phyloP scores from a whole-genome alignment of 2,113 vertebrate species.

The Halcyon malimbica region DNA sequence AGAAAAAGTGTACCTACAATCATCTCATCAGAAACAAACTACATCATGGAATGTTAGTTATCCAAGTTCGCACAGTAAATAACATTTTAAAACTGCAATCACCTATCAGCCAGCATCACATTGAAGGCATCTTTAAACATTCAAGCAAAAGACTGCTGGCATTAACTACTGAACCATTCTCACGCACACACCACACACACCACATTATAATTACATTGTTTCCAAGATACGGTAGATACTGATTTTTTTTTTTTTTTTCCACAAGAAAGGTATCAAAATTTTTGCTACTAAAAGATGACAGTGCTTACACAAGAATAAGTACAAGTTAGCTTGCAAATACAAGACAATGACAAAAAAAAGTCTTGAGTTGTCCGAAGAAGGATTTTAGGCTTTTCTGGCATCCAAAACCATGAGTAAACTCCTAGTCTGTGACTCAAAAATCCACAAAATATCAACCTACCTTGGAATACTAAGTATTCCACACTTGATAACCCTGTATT shows the following conservation, averaged over 20 bases:
- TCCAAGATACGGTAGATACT: constrained; percentile 80
- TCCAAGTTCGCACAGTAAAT: constrained; percentile 83
- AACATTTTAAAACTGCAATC: constrained; percentile 81
- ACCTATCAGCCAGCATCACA: constrained; percentile 87
- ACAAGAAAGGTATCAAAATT: constrained; percentile 85
- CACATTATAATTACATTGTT: constrained; percentile 81
- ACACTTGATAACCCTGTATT: constrained; percentile 74
- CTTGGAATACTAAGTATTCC: constrained; percentile 69
- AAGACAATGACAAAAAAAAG: constrained; percentile 80
- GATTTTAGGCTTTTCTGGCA: constrained; percentile 80
- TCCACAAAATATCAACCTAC: constrained; percentile 68
- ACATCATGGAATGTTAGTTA: constrained; percentile 93
- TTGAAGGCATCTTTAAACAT: constrained; percentile 89
- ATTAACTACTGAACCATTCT: constrained; percentile 79
- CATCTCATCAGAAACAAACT: constrained; percentile 91
- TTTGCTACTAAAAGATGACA: constrained; percentile 88
- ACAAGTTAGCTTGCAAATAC: constrained; percentile 84
- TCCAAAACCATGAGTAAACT: constrained; percentile 73
- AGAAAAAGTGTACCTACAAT: constrained; percentile 91
- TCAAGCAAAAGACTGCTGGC: constrained; percentile 87
- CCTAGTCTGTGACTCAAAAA: constrained; percentile 76
- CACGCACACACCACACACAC: constrained; percentile 67
- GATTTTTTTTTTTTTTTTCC: constrained; percentile 74
- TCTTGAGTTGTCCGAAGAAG: constrained; percentile 75
- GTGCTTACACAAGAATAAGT: constrained; percentile 84